Evolutionary conservation across 1,140 invertebrate species (phyloP), one percentile per base, ranked within the genome.

Genomic region (Zeugodacus cucurbitae): DNA sequence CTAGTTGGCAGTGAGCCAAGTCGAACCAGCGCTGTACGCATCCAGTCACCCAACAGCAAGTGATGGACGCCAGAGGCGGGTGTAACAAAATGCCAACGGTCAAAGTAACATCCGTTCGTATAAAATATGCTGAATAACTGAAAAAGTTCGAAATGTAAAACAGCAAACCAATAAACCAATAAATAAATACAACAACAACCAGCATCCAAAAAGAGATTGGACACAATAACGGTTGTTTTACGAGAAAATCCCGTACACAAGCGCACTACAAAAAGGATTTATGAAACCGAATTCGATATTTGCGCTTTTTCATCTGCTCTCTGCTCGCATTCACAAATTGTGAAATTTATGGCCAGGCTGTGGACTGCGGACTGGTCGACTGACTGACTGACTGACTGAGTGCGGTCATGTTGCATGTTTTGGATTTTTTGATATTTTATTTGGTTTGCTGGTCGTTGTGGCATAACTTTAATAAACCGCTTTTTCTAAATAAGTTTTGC

Each of bases 341-440:
- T n/a, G 29, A 29, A 74, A 48, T 82, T 82, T 82, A 26, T 82
- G 37, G n/a, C 26, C 0, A 29, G 26, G 41, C 41, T 17, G 17
- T 17, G 14, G 2, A 54, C 48, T 17, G 17, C 48, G 14, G 2
- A 54, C 48, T 54, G 48, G 48, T 54, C 48, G 48, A 54, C 48
- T 54, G 48, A 54, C 48, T 54, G n/a, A n/a, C 32, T 70, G 74
- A 82, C 74, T 82, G 74, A 82, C 74, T 82, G 8, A 82, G 41
- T 48, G 74, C 70, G 58, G 26, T 22, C 32, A 70, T 70, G 22
- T 70, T 37, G 14, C 32, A 67, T 67, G 26, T 70, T 29, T 70
- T 70, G 64, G 11, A 62, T 62, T 26, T 62, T 62, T 22, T 4
- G 22, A n/a, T n/a, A 62, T 26, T 22, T 74, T 22, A 37, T 74